phyloP scores from a whole-genome alignment of 2,797 vertebrate species.

The Lepilemur septentrionalis region DNA sequence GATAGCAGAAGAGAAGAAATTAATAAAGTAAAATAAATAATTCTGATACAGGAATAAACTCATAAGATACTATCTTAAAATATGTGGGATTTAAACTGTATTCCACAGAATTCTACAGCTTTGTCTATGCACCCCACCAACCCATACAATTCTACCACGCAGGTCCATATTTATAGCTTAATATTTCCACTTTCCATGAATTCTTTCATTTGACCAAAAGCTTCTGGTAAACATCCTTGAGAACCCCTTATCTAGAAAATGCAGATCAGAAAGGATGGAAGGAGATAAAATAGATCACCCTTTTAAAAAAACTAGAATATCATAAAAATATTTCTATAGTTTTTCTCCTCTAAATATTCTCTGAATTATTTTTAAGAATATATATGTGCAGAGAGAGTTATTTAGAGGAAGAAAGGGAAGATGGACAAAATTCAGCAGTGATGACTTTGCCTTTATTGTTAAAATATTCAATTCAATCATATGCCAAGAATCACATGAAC shows the following conservation, averaged over 20 bases:
- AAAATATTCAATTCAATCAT: neutral
- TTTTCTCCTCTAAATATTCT: neutral
- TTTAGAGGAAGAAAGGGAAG: neutral
- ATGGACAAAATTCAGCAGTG: neutral
- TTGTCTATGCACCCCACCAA: neutral
- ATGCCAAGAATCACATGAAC: neutral
- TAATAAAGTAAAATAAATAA: neutral
- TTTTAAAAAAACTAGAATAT: neutral
- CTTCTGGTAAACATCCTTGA: neutral
- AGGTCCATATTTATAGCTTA: neutral
- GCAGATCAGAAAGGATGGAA: neutral
- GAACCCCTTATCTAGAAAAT: neutral
- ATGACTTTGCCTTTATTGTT: neutral
- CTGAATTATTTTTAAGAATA: neutral
- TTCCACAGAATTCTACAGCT: neutral
- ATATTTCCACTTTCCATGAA: neutral
- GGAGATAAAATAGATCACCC: neutral
- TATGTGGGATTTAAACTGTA: neutral
- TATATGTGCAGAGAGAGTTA: neutral
- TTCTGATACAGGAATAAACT: neutral
- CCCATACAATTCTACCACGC: neutral
- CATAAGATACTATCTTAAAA: neutral
- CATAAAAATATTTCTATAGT: neutral
- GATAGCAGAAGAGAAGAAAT: neutral
- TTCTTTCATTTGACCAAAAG: neutral